Evolutionary conservation across 2,888 invertebrate genomes (phyloP), one percentile per base, ranked within the genome.

Genomic region (Diabrotica balteata): DNA sequence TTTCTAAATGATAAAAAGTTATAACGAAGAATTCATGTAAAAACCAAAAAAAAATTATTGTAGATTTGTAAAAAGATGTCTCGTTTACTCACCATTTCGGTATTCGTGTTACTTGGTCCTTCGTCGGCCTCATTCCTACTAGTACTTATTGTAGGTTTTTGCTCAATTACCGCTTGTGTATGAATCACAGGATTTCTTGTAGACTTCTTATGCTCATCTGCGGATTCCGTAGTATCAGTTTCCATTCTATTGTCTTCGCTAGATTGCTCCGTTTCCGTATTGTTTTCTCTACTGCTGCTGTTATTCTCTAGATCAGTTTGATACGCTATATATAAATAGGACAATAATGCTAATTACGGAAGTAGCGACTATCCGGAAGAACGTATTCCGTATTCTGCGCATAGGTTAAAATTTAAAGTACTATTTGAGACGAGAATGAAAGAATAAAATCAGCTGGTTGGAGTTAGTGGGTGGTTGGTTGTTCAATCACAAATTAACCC

Each of bases 121-220:
- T 47, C 50, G 8, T 45, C 66, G 11, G 51, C 50, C 45, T 44
- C 45, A 62, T 60, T 59, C 6, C 55, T 62, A 63, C 57, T 61
- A 11, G 59, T 62, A 54, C 63, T 68, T 22, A 66, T 59, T 46
- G 67, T 67, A 53, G 74, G 70, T 67, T 69, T 68, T 47, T 76
- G 75, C 66, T 75, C 73, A 11, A 75, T 74, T 9, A 75, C 73
- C 42, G 75, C 75, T 53, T 46, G 63, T 7, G 72, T 72, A 62
- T 71, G 69, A 17, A 72, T 68, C 59, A 70, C 64, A 43, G 66
- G 70, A 9, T 70, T 64, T 50, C 59, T 55, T 62, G 65, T 68
- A 52, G 67, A n/a, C 55, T 69, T 73, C 11, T 67, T 60, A 42
- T 66, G 67, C 49, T 68, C 72, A 46, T 73, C 72, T 17, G 70